Evolutionary conservation across 2,888 invertebrate species (phyloP), one percentile per base, ranked within the genome.

Genomic region (Platycheirus rosarum): DNA sequence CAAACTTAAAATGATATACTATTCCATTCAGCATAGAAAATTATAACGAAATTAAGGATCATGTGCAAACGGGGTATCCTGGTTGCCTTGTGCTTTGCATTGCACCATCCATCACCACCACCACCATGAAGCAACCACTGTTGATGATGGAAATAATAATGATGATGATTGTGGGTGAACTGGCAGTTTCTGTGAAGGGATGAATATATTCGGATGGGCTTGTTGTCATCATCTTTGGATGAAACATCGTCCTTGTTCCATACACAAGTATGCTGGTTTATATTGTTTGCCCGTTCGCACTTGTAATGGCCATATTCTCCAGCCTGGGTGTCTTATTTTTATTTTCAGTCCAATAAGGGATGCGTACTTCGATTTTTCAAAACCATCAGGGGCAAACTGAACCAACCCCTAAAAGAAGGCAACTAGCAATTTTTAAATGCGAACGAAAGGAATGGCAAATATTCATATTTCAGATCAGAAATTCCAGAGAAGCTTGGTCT

Each of bases 1-100:
- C 90, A 89, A 89, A 90, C 89, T 90, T 88, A 89, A 90, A 90
- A 90, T 90, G 90, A 90, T 90, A 89, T 90, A 88, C 89, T 88
- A 89, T 89, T 88, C 88, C 88, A 88, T 87, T 86, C 89, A 89
- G 87, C 87, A 88, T 87, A 88, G 87, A 89, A 89, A 89, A 88
- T 87, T 88, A 87, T 89, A 89, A 89, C 89, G 87, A 89, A 89
- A 90, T 89, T 89, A 89, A 89, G 89, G 90, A 90, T 90, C 90
- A 90, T 90, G 89, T 89, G 88, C 85, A 84, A 55, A 84, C 66
- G 80, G 77, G 82, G 82, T 82, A 82, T 76, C 76, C 76, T 62
- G 62, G 66, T 44, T 73, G 62, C 55, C 55, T 76, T 55, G 77
- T 55, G 71, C 66, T 44, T 65, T 65, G 46, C 57, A 74, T 73